Evolutionary conservation across 23 tunicate genomes (phyloP).

Genomic region (Halocynthia roretzi): DNA sequence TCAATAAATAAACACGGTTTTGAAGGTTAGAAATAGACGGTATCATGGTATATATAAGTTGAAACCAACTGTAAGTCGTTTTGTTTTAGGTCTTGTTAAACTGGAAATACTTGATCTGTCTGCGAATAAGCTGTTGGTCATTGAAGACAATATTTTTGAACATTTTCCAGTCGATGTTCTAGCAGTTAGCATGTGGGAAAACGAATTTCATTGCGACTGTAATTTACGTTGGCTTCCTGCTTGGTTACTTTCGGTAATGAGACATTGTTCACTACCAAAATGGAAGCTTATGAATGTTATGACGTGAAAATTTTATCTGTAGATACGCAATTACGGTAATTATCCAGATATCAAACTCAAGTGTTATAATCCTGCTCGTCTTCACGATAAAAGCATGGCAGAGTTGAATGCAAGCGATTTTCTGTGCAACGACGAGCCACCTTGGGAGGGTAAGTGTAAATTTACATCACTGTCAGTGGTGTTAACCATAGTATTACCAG

Average conservation of each 20-base stretch:
- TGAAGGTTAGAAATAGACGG: constrained; percentile 10
- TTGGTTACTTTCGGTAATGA: constrained; percentile 10
- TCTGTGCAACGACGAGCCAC: too few relatives aligned
- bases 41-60: too few relatives aligned
- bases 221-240: constrained; percentile 1
- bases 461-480: too few relatives aligned
- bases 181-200: constrained; percentile 34
- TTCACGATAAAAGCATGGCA: constrained; percentile 12
- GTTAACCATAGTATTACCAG: too few relatives aligned
- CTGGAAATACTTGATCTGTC: constrained; percentile 20
- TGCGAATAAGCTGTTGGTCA: constrained; percentile 1
- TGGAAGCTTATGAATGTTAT: too few relatives aligned
- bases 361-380: constrained; percentile 23
- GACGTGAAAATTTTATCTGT: too few relatives aligned
- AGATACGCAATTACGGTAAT: not conserved
- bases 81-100: constrained; percentile 5
- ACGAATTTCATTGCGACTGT: constrained; percentile 18
- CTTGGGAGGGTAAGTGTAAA: too few relatives aligned
- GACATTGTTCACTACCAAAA: too few relatives aligned
- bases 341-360: constrained; percentile 27
- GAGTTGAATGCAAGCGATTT: too few relatives aligned
- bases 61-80: not conserved
- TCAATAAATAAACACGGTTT: not conserved
- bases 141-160: constrained; percentile 2
- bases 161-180: constrained; percentile 11